phyloP scores from a whole-genome alignment of 2,113 vertebrate species.

The Aleadryas rufinucha region DNA sequence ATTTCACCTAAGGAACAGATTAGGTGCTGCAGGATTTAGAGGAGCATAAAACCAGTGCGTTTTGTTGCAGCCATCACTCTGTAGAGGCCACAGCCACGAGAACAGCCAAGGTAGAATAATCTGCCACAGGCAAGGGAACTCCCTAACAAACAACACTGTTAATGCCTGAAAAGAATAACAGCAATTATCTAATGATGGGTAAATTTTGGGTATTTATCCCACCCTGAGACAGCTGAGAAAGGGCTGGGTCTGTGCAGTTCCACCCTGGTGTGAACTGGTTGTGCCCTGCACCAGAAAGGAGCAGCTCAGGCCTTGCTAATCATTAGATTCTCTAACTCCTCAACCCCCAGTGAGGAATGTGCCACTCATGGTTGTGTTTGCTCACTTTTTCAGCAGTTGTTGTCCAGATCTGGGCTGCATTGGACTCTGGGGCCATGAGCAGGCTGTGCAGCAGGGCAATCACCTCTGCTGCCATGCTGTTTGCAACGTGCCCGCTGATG shows the following conservation, averaged over 20 bases:
- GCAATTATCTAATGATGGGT: not conserved
- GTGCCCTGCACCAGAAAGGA: not conserved
- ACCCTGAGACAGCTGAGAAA: not conserved
- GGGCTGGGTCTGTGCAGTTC: not conserved
- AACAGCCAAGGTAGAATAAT: not conserved
- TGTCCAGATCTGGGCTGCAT: slow-evolving; percentile 97
- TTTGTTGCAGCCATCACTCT: not conserved
- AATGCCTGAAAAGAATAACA: not conserved
- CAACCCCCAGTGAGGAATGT: not conserved
- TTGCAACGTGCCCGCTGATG: slow-evolving; percentile 97
- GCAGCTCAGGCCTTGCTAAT: not conserved
- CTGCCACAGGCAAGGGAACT: not conserved
- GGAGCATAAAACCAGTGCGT: not conserved
- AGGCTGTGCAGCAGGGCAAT: slow-evolving; percentile 94
- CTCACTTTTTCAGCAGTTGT: slow-evolving; percentile 94
- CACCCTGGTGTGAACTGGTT: not conserved
- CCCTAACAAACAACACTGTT: not conserved
- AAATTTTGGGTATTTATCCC: not conserved
- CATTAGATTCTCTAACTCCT: not conserved
- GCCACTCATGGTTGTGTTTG: rapidly evolving
- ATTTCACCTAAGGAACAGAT: not conserved
- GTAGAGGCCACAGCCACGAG: not conserved
- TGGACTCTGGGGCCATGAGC: slow-evolving; percentile 94
- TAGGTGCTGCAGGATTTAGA: not conserved
- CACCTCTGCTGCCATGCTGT: slow-evolving; percentile 98